These are phyloP conservation scores for Lichenostomus cassidix DNA, from an alignment of 2,113 vertebrate genomes.

Conservation along the genomic window DNA sequence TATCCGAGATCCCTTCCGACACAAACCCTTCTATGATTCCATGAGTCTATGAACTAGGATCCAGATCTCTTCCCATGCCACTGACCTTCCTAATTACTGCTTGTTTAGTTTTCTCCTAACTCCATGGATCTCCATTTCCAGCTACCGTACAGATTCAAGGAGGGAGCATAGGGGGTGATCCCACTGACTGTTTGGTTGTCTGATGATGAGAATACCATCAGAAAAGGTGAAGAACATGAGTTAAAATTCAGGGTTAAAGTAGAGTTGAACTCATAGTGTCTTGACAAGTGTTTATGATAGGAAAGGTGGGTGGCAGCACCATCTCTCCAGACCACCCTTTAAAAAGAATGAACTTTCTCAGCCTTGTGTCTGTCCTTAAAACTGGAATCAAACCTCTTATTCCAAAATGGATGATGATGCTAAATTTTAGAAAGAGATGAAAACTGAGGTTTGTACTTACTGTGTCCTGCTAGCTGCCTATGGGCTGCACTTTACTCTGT, in stretches of 20 bases:
- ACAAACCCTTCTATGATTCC: neutral
- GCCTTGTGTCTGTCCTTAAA: neutral
- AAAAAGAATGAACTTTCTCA: neutral
- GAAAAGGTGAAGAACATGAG: neutral
- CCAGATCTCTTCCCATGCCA: neutral
- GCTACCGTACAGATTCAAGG: neutral
- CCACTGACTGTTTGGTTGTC: neutral
- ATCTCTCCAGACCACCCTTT: neutral
- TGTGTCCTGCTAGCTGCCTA: neutral
- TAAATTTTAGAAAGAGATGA: neutral
- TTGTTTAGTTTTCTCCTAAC: neutral
- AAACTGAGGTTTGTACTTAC: neutral
- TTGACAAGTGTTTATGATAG: neutral
- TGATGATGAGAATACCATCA: neutral
- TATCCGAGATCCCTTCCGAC: neutral
- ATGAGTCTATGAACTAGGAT: neutral
- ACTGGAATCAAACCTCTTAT: neutral
- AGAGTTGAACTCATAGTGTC: neutral
- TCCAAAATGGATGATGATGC: neutral
- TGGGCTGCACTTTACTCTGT: neutral
- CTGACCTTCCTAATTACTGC: neutral
- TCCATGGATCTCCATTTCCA: neutral
- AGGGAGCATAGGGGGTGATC: neutral
- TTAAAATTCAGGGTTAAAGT: neutral
- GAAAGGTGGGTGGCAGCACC: neutral